These are phyloP conservation scores for Beris morrisii DNA, from an alignment of 2,888 invertebrate species.

Conservation along the genomic window DNA sequence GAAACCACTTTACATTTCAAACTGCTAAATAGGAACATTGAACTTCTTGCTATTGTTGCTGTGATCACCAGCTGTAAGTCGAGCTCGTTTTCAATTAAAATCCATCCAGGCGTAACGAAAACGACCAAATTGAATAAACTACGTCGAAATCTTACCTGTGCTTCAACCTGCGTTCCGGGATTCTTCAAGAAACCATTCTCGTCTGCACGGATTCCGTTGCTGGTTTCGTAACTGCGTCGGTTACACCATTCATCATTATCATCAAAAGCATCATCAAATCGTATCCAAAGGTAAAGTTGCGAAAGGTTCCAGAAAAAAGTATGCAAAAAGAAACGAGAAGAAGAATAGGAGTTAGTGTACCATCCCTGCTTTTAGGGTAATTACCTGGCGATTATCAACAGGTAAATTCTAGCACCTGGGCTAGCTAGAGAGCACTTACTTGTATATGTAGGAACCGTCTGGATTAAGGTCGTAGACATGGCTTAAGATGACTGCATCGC, in stretches of 20 bases:
- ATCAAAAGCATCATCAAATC: not conserved
- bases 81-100: not conserved
- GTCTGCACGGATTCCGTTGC: conserved; percentile 66
- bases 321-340: not conserved
- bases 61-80: not conserved
- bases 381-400: not conserved
- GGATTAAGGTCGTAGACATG: conserved; percentile 58
- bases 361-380: not conserved
- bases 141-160: conserved; percentile 53
- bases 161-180: conserved; percentile 61
- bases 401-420: not conserved
- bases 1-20: not conserved
- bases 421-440: conserved; percentile 49
- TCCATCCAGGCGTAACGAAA: not conserved
- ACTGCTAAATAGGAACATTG: conserved; percentile 38
- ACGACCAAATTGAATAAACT: not conserved
- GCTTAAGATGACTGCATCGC: conserved; percentile 58
- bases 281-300: not conserved
- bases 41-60: conserved; percentile 42
- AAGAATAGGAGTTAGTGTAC: not conserved
- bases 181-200: conserved; percentile 66
- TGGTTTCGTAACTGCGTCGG: conserved; percentile 62
- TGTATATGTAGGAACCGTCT: conserved; percentile 59
- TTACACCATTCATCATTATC: conserved; percentile 1
- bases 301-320: not conserved